Evolutionary conservation across 1,140 invertebrate species (phyloP).

Genomic region (Maniola jurtina): DNA sequence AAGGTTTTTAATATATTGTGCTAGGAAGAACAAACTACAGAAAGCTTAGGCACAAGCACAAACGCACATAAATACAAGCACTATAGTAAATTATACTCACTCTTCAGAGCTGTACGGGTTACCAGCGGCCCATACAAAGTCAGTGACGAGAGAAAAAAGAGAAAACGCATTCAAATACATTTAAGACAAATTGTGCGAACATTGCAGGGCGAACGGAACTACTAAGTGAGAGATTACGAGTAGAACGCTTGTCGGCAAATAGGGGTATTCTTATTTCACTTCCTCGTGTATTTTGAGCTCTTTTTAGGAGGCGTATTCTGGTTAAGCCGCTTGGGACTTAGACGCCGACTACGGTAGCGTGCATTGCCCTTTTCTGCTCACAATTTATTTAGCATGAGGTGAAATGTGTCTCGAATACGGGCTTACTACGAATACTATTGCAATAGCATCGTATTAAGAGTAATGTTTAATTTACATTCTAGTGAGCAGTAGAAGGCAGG

Average conservation of each 20-base stretch:
- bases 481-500: constrained; percentile 53
- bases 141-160: constrained; percentile 80
- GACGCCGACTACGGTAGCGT: constrained; percentile 52
- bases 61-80: constrained; percentile 75
- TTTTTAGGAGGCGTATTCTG: constrained; percentile 69
- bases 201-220: constrained; percentile 79
- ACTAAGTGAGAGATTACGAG: constrained; percentile 78
- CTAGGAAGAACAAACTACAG: constrained; percentile 68
- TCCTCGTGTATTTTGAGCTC: constrained; percentile 72
- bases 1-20: constrained; percentile 49
- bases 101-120: constrained; percentile 79
- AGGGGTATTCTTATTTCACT: constrained; percentile 67
- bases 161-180: constrained; percentile 80
- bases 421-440: constrained; percentile 12
- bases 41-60: constrained; percentile 77
- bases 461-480: constrained; percentile 11
- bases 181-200: constrained; percentile 79
- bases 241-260: constrained; percentile 73
- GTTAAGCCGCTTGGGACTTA: constrained; percentile 67
- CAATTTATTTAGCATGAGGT: constrained; percentile 13
- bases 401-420: constrained; percentile 20
- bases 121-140: constrained; percentile 80
- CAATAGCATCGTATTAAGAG: neutral
- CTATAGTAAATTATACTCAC: constrained; percentile 79
- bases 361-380: constrained; percentile 69